These are phyloP conservation scores for Piprites chloris DNA, from an alignment of 2,113 vertebrate genomes.

Conservation along the genomic window DNA sequence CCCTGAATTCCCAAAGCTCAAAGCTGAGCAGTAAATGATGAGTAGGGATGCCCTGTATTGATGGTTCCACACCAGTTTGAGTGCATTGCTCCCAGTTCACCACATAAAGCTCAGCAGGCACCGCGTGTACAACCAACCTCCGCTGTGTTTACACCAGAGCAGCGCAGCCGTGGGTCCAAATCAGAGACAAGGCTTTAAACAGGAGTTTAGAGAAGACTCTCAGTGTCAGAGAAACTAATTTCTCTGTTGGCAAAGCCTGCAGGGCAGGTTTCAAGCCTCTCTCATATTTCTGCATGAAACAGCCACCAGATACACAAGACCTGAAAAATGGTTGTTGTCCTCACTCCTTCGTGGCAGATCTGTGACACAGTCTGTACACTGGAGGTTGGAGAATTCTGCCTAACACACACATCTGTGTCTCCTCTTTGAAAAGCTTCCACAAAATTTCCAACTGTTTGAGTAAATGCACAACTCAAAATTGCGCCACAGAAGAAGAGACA, in stretches of 20 bases:
- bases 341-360: not conserved
- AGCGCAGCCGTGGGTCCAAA: not conserved
- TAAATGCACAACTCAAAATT: not conserved
- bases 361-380: not conserved
- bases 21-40: not conserved
- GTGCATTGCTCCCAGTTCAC: not conserved
- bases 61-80: not conserved
- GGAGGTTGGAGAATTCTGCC: not conserved
- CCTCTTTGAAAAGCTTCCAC: not conserved
- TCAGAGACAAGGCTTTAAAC: not conserved
- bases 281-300: not conserved
- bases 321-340: not conserved
- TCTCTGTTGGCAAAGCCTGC: not conserved
- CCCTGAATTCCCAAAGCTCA: not conserved
- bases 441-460: not conserved
- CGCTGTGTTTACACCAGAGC: not conserved
- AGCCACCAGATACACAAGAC: fast-evolving
- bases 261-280: not conserved
- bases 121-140: not conserved
- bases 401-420: not conserved
- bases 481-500: not conserved
- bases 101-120: not conserved
- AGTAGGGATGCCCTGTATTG: not conserved
- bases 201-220: not conserved
- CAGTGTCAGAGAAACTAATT: not conserved